phyloP scores from a whole-genome alignment of 2,888 invertebrate genomes.

The Cataglyphis albicans region DNA sequence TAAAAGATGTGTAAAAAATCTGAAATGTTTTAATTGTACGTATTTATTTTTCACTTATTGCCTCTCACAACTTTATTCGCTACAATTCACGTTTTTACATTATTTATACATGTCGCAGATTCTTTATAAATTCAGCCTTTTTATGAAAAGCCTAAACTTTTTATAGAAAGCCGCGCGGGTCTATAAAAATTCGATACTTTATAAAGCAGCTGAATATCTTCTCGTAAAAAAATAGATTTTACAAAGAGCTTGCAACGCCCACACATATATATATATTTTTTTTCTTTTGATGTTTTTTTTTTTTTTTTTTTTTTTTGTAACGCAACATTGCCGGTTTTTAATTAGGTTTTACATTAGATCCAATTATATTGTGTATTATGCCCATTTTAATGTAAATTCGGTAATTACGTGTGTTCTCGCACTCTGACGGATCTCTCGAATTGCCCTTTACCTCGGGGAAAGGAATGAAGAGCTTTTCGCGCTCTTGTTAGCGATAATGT shows the following conservation, averaged over 20 bases:
- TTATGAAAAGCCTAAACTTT: not conserved
- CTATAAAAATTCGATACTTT: not conserved
- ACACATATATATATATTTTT: not conserved
- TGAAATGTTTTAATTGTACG: not conserved
- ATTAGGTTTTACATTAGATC: not conserved
- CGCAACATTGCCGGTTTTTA: not conserved
- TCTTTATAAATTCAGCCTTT: not conserved
- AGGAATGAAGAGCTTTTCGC: conserved; percentile 41
- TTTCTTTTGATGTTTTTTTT: not conserved
- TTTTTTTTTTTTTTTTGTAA: not conserved
- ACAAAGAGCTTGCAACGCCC: not conserved
- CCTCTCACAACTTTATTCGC: not conserved
- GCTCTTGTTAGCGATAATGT: conserved; percentile 44
- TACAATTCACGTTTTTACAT: not conserved
- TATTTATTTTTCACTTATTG: not conserved
- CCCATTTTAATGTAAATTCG: not conserved
- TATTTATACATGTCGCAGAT: not conserved
- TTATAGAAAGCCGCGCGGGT: not conserved
- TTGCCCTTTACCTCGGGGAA: conserved; percentile 25
- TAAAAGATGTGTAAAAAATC: not conserved
- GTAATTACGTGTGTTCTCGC: conserved; percentile 20
- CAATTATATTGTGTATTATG: not conserved
- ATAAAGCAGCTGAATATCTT: not conserved
- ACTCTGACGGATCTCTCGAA: conserved; percentile 4
- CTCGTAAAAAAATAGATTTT: not conserved